Percentiles rank a stretch among this genome's conserved stretches.
phyloP scores from a whole-genome alignment of 2,888 invertebrate species.

The Drosophila setosimentum region DNA sequence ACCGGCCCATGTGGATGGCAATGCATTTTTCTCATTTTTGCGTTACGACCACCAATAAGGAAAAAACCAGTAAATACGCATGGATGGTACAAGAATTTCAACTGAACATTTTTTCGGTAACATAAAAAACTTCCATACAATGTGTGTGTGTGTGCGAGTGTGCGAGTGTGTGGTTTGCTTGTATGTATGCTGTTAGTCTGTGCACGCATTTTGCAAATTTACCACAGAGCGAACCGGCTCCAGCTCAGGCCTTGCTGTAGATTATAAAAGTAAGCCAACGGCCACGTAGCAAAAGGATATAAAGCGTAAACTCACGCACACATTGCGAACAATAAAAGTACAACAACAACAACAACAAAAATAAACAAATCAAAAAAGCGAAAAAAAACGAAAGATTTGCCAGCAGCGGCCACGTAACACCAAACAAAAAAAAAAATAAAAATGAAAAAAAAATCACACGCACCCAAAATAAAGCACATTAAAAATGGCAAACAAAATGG shows the following conservation, averaged over 20 bases:
- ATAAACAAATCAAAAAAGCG: conserved; percentile 19
- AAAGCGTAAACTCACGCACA: conserved; percentile 77
- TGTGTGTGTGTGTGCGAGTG: not conserved
- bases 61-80: conserved; percentile 27
- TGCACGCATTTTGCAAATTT: conserved; percentile 80
- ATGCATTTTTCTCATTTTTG: conserved; percentile 34
- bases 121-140: conserved; percentile 24
- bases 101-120: conserved; percentile 40
- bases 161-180: not conserved
- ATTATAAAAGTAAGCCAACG: conserved; percentile 72
- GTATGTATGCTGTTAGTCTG: conserved; percentile 58
- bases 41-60: conserved; percentile 9
- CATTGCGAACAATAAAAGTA: conserved; percentile 60
- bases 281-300: conserved; percentile 73
- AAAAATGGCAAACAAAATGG: conserved; percentile 81
- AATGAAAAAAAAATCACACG: conserved; percentile 40
- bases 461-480: conserved; percentile 65
- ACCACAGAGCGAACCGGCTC: conserved; percentile 63
- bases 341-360: conserved; percentile 11
- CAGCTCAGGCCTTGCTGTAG: conserved; percentile 48
- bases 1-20: conserved; percentile 5
- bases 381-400: conserved; percentile 5
- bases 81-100: conserved; percentile 40
- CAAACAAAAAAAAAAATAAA: conserved; percentile 12
- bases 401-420: conserved; percentile 62